phyloP scores from a whole-genome alignment of 2,797 vertebrate genomes.

The Graptemys geographica region DNA sequence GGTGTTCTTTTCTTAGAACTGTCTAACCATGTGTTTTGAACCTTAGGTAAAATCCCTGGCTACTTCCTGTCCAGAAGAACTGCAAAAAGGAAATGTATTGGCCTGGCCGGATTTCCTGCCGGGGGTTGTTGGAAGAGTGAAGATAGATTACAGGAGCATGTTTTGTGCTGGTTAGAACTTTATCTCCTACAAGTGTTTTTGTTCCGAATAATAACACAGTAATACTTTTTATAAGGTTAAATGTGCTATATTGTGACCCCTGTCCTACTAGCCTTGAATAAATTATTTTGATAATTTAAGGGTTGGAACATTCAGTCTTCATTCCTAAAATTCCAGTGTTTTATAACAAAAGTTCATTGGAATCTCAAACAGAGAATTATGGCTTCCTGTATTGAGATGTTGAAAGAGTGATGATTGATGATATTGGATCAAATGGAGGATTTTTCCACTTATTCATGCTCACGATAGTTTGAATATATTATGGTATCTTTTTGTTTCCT shows the following conservation, averaged over 20 bases:
- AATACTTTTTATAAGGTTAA: not conserved
- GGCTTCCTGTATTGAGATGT: constrained; percentile 63
- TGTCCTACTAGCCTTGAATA: constrained; percentile 36
- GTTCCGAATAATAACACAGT: not conserved
- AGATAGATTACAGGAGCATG: constrained; percentile 90
- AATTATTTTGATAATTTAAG: constrained; percentile 53
- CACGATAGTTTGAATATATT: not conserved
- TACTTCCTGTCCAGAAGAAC: constrained; percentile 90
- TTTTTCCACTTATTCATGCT: not conserved
- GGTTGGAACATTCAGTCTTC: constrained; percentile 43
- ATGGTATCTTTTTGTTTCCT: not conserved
- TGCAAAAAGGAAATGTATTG: constrained; percentile 91
- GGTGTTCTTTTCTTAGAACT: not conserved
- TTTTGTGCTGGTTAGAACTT: constrained; percentile 93
- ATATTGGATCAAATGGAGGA: not conserved
- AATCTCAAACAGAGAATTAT: constrained; percentile 56
- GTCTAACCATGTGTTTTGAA: constrained; percentile 72
- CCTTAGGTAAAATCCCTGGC: constrained; percentile 92
- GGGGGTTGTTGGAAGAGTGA: constrained; percentile 92
- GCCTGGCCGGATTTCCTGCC: constrained; percentile 97
- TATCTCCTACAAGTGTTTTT: constrained; percentile 46
- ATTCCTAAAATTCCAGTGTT: constrained; percentile 59
- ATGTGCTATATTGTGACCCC: constrained; percentile 18
- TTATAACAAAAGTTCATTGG: constrained; percentile 65
- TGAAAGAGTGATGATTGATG: constrained; percentile 31